Evolutionary conservation across 2,113 vertebrate genomes (phyloP).

Genomic region (Triplophysa tibetana): DNA sequence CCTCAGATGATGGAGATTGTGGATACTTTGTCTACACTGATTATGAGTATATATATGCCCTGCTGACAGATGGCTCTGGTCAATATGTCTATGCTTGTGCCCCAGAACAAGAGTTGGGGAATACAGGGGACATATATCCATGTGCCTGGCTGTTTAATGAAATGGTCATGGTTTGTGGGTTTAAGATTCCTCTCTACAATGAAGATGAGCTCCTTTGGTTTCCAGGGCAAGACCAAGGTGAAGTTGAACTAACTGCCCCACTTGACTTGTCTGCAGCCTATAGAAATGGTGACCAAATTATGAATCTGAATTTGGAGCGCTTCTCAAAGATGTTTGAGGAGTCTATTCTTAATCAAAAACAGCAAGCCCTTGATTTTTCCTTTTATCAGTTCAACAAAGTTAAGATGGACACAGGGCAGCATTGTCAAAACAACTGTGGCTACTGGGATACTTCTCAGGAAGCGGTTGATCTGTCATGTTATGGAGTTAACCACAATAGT

Average conservation of each 20-base stretch:
- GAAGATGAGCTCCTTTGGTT: conserved; percentile 87
- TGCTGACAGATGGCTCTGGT: conserved; percentile 89
- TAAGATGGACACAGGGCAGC: conserved; percentile 77
- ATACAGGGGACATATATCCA: conserved; percentile 70
- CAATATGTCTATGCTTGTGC: conserved; percentile 87
- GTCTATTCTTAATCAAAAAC: conserved; percentile 77
- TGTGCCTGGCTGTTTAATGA: conserved; percentile 75
- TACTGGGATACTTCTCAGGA: conserved; percentile 67
- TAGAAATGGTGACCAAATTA: conserved; percentile 82
- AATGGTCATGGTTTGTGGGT: conserved; percentile 83
- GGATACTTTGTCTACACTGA: conserved; percentile 95
- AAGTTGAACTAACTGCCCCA: conserved; percentile 79
- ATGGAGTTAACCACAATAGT: conserved; percentile 50
- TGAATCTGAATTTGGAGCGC: conserved; percentile 85
- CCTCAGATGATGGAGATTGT: conserved; percentile 88
- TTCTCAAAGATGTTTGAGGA: conserved; percentile 89
- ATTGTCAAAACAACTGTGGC: conserved; percentile 55
- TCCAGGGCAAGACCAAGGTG: conserved; percentile 76
- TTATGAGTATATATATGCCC: conserved; percentile 87
- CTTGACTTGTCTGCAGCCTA: conserved; percentile 88
- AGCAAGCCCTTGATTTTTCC: conserved; percentile 82
- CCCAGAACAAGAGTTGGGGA: conserved; percentile 78
- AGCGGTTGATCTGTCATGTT: conserved; percentile 82
- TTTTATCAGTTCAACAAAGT: conserved; percentile 84
- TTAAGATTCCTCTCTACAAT: conserved; percentile 86